These are phyloP conservation scores for Rotaria macrura DNA, from an alignment of 2,888 invertebrate genomes.

Conservation along the genomic window DNA sequence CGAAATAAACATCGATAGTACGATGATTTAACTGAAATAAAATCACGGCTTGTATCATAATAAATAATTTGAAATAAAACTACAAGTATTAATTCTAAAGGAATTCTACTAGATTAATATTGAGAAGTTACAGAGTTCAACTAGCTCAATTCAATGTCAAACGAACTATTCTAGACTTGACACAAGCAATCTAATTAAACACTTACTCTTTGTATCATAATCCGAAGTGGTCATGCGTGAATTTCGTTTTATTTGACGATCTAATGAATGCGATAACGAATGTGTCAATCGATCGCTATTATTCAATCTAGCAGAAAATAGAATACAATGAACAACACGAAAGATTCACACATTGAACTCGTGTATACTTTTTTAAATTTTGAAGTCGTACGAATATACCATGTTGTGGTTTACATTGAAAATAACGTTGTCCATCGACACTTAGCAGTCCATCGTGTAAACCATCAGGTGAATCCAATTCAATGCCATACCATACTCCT, in stretches of 20 bases:
- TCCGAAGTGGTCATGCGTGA: background rate
- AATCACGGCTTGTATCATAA: too few species aligned
- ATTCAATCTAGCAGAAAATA: too few species aligned
- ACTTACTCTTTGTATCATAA: background rate
- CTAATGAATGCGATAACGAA: background rate
- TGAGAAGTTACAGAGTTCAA: too few species aligned
- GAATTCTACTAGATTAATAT: too few species aligned
- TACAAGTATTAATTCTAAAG: too few species aligned
- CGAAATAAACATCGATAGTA: too few species aligned
- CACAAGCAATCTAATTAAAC: background rate
- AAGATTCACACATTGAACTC: too few species aligned
- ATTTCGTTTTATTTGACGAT: background rate
- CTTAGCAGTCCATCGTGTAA: slow-evolving; percentile 46
- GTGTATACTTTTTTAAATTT: slow-evolving; percentile 49
- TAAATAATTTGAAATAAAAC: too few species aligned
- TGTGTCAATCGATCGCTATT: background rate
- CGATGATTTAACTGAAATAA: too few species aligned
- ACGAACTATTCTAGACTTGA: too few species aligned
- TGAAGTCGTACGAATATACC: slow-evolving; percentile 49
- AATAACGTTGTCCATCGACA: slow-evolving; percentile 45
- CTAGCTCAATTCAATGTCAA: too few species aligned
- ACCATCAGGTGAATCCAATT: slow-evolving; percentile 46
- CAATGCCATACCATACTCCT: slow-evolving; percentile 52
- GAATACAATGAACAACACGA: background rate
- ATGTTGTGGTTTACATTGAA: slow-evolving; percentile 44